Base-by-base conservation (phyloP, 2,888 invertebrate species). In the Scaeva pyrastri region DNA sequence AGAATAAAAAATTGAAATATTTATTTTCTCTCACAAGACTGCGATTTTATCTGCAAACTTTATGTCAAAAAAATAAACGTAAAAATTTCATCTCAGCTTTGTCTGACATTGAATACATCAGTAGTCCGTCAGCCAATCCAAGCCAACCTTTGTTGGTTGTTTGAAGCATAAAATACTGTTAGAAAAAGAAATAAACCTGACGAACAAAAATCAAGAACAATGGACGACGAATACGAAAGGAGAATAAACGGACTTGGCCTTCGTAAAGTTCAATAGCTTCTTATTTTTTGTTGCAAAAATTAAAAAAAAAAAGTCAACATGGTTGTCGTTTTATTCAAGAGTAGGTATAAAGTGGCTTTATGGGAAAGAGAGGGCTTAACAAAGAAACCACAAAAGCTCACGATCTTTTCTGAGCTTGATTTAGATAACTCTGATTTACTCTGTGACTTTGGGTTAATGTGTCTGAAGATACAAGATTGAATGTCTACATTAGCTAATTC, bases 181-280 rank as follows among this genome's bases (percentile, higher is more conserved):
- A 55, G 64, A 43, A 66, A 36, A 26, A 36, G 41, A 58, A 58
- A 26, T n/a, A 41, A 62, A 64, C 23, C 19, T 52, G 68, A n/a
- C n/a, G n/a, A 26, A 60, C 2, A 70, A 68, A 41, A 68, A 68
- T 68, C 21, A 62, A 77, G 62, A 79, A 68, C 55, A 78, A 68
- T 52, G 2, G 10, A 12, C 11, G n/a, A 11, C 39, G 12, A 11
- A 12, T 41, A 62, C 19, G 36, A 73, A 78, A 68, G 62, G 71
- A 80, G 80, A 84, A 75, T 14, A 66, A 48, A 66, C 66, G 31
- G 48, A 48, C 76, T 76, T 85, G 85, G 85, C 85, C 85, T 85
- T 85, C 81, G 70, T 43, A 81, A 77, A 77, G 85, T 85, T 85
- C 85, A 85, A 81, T 73, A 76, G 66, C 81, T 70, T 77, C 56